Percentiles rank a stretch among this genome's conserved stretches.
Evolutionary conservation across 2,888 invertebrate genomes (phyloP).

Genomic region (Lithophane ornitopus): DNA sequence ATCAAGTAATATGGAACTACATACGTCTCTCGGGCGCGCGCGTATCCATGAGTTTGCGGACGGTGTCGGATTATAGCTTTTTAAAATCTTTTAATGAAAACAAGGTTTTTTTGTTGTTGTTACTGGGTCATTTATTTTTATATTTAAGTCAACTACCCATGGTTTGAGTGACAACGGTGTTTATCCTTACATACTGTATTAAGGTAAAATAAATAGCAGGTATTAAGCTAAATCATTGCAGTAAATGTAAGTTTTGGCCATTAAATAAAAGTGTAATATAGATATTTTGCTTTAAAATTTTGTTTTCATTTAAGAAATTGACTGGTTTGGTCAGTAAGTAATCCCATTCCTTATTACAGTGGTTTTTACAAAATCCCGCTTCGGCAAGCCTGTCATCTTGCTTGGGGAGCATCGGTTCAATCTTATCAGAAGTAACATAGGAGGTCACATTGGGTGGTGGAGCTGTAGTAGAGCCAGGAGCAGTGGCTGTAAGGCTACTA

Average conservation of each 20-base stretch:
- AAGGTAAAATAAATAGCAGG: not conserved
- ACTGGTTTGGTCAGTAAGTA: not conserved
- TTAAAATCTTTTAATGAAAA: no score
- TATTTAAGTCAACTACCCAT: no score
- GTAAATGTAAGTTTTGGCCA: not conserved
- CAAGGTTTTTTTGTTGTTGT: no score
- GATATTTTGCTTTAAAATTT: not conserved
- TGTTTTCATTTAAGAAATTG: not conserved
- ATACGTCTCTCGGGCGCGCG: no score
- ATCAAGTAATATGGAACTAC: no score
- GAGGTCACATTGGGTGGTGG: constrained; percentile 66
- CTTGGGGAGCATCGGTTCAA: constrained; percentile 66
- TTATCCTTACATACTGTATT: no score
- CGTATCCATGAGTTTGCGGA: no score
- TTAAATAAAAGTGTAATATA: not conserved
- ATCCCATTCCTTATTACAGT: constrained; percentile 55
- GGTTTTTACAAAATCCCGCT: constrained; percentile 67
- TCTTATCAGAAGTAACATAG: constrained; percentile 24
- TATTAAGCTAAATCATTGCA: not conserved
- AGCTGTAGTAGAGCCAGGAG: constrained; percentile 69
- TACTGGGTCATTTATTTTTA: no score
- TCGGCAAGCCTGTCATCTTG: constrained; percentile 70
- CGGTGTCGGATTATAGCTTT: no score
- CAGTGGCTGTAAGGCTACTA: constrained; percentile 65
- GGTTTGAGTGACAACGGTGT: no score